These are phyloP conservation scores for Drosophila repleta DNA, from an alignment of 1,140 invertebrate species.

Conservation along the genomic window DNA sequence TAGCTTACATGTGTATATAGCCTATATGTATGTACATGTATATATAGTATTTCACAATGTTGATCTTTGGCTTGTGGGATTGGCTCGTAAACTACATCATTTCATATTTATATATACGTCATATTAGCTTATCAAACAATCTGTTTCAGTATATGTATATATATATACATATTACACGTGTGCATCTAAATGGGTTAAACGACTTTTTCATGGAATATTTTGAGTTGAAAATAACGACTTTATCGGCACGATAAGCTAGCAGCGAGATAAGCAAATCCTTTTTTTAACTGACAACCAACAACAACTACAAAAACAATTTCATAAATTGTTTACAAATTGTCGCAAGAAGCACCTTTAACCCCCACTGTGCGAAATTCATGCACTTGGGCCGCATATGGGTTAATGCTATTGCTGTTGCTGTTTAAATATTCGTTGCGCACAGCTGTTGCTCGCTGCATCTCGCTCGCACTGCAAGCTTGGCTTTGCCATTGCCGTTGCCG, in stretches of 20 bases:
- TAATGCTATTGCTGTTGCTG: conserved; percentile 30
- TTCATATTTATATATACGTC: conserved; percentile 11
- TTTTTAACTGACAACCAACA: conserved; percentile 6
- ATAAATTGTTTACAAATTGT: conserved; percentile 17
- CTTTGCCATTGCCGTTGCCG: conserved; percentile 10
- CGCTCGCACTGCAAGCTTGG: conserved; percentile 17
- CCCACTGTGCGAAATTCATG: no score
- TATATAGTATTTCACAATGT: conserved; percentile 26
- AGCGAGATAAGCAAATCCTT: conserved; percentile 21
- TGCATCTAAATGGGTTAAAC: conserved; percentile 5
- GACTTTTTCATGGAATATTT: conserved; percentile 7
- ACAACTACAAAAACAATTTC: conserved; percentile 1
- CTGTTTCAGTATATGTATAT: background rate
- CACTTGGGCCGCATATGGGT: conserved; percentile 35
- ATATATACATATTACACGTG: background rate
- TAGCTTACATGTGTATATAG: background rate
- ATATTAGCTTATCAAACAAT: conserved; percentile 26
- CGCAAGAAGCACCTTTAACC: conserved; percentile 9
- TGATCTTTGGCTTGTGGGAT: conserved; percentile 31
- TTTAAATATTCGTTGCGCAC: conserved; percentile 24
- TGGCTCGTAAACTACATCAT: conserved; percentile 18
- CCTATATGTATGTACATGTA: background rate
- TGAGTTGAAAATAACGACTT: background rate
- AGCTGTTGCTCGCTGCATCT: conserved; percentile 39
- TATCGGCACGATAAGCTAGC: conserved; percentile 28